Percentiles rank a stretch among this genome's conserved stretches.
Evolutionary conservation across 2,797 vertebrate genomes (phyloP).

Genomic region (Pipistrellus pygmaeus): DNA sequence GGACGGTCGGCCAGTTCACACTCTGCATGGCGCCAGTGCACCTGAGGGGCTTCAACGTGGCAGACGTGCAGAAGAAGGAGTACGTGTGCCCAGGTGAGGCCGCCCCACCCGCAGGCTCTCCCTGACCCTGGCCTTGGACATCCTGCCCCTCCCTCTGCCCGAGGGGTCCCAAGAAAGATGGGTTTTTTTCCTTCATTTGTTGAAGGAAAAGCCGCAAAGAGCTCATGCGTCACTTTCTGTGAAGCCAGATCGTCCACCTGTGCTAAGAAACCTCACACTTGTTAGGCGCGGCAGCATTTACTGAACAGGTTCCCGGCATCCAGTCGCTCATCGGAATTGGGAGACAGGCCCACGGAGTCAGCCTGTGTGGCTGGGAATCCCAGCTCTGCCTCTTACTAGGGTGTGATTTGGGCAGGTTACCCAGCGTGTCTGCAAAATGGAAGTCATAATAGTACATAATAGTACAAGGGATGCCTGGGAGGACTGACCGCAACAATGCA

Average conservation of each 20-base stretch:
- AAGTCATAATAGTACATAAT: neutral
- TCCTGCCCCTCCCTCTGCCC: neutral
- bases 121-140: neutral
- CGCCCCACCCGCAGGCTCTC: no score
- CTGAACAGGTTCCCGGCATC: neutral
- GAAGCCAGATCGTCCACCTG: neutral
- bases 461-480: constrained; percentile 16
- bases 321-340: neutral
- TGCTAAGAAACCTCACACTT: neutral
- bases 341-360: neutral
- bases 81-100: constrained; percentile 95
- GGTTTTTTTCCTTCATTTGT: neutral
- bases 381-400: neutral
- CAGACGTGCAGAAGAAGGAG: constrained; percentile 98
- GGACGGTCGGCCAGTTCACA: constrained; percentile 96
- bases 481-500: constrained; percentile 2
- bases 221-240: neutral
- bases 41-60: constrained; percentile 96
- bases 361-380: neutral
- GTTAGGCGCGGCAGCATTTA: neutral
- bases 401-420: constrained; percentile 40
- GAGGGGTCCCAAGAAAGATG: neutral
- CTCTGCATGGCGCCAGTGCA: constrained; percentile 97
- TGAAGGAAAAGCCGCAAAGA: neutral
- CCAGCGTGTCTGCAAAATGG: neutral